These are phyloP conservation scores for Dynastes tityus DNA, from an alignment of 2,888 invertebrate genomes.

Conservation along the genomic window DNA sequence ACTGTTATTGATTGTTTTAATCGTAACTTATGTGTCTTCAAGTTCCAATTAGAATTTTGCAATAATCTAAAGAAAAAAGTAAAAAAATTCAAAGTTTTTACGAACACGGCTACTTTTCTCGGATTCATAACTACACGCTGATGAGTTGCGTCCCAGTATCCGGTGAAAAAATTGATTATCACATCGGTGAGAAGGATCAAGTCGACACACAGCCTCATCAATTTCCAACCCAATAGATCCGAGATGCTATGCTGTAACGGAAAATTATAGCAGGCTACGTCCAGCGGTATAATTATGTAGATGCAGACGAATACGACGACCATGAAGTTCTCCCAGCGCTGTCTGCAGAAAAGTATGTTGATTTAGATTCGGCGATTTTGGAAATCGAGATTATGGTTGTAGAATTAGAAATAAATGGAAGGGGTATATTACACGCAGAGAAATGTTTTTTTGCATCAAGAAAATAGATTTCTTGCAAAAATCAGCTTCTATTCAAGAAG, in stretches of 20 bases:
- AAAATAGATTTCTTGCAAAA: too few species aligned
- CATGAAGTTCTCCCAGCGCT: conserved; percentile 66
- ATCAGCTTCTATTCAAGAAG: too few species aligned
- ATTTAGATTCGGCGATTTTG: too few species aligned
- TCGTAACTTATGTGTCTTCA: too few species aligned
- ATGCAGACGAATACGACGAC: conserved; percentile 60
- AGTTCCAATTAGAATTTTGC: too few species aligned
- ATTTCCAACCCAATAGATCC: conserved; percentile 6
- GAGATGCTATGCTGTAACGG: conserved; percentile 25
- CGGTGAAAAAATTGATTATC: conserved; percentile 66
- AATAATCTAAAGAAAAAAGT: too few species aligned
- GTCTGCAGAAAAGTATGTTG: conserved; percentile 18
- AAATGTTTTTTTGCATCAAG: too few species aligned
- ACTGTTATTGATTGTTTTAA: too few species aligned
- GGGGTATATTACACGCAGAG: too few species aligned
- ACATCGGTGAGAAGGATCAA: conserved; percentile 64
- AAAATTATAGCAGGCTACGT: conserved; percentile 58
- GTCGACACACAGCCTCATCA: conserved; percentile 57
- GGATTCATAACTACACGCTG: conserved; percentile 63
- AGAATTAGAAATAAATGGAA: too few species aligned
- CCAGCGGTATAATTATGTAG: conserved; percentile 64
- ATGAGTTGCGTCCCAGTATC: conserved; percentile 64
- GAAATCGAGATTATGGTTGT: too few species aligned
- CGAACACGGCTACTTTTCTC: conserved; percentile 48
- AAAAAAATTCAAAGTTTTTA: neutral